Conservation (phyloP, 2,888 invertebrate species). For the Drepana falcataria region DNA sequence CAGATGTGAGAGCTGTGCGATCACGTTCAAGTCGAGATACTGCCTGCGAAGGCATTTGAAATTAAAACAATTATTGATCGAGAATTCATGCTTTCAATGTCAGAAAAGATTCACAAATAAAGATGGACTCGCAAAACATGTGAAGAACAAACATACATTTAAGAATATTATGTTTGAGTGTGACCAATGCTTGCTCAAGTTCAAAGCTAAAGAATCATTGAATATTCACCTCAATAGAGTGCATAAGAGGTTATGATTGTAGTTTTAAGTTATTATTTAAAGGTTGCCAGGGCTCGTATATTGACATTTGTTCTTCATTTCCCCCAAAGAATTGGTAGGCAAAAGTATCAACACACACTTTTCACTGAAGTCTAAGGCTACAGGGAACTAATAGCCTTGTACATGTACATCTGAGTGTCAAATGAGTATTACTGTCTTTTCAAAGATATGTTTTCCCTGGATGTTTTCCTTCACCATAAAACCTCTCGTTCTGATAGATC, state of each 20-base stretch:
- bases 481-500: too few relatives aligned
- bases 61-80: constrained; percentile 55
- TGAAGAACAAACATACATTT: constrained; percentile 57
- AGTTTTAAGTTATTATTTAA: background rate
- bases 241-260: constrained; percentile 64
- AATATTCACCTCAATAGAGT: constrained; percentile 54
- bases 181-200: constrained; percentile 58
- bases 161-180: constrained; percentile 62
- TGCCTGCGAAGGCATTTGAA: constrained; percentile 64
- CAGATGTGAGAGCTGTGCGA: constrained; percentile 59
- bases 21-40: constrained; percentile 67
- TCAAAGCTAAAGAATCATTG: constrained; percentile 59
- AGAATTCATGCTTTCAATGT: constrained; percentile 63
- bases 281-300: background rate
- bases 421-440: too few relatives aligned
- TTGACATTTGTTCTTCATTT: too few relatives aligned
- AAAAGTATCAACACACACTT: too few relatives aligned
- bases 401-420: too few relatives aligned
- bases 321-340: too few relatives aligned
- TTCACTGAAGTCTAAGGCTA: too few relatives aligned
- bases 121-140: constrained; percentile 54
- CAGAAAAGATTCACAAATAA: constrained; percentile 62
- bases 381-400: too few relatives aligned
- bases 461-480: too few relatives aligned
- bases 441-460: too few relatives aligned